A percentile compares a stretch with the other conserved stretches of the same genome.
These are phyloP conservation scores for Beroe ovata DNA, from an alignment of 37 sponge, comb jelly and placozoan genomes.

Conservation along the genomic window DNA sequence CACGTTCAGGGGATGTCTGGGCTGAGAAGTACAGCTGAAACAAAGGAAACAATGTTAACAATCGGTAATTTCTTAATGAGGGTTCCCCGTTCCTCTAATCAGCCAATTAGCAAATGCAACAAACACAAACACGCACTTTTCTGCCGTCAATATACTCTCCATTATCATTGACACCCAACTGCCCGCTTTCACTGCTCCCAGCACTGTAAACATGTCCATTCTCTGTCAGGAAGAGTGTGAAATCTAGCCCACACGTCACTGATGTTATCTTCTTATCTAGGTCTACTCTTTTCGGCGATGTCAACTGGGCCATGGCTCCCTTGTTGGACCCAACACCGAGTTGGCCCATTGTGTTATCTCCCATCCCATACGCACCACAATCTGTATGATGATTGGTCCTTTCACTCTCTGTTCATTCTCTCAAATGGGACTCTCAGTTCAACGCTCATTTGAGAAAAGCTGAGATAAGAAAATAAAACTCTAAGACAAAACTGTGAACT, in stretches of 20 bases:
- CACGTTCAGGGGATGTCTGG: neutral
- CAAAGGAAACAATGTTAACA: too few species aligned
- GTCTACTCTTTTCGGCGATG: neutral
- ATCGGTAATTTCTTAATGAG: too few species aligned
- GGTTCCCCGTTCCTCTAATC: too few species aligned
- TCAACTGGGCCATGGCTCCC: neutral
- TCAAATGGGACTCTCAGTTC: too few species aligned
- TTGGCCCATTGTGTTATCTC: slow-evolving; percentile 54
- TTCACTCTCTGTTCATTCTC: too few species aligned
- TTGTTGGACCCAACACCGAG: slow-evolving; percentile 33
- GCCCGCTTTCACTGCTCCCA: slow-evolving; percentile 50
- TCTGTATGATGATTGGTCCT: neutral
- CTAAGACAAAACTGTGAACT: too few species aligned
- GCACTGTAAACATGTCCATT: slow-evolving; percentile 36
- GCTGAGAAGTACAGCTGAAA: slow-evolving; percentile 57
- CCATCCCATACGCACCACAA: slow-evolving; percentile 24
- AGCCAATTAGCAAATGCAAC: too few species aligned
- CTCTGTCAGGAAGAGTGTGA: slow-evolving; percentile 8
- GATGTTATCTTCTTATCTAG: neutral
- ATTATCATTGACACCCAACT: slow-evolving; percentile 46
- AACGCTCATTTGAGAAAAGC: too few species aligned
- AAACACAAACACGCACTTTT: slow-evolving; percentile 32
- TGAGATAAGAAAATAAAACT: too few species aligned
- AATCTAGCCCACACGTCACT: slow-evolving; percentile 30
- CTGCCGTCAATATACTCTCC: slow-evolving; percentile 55